A percentile compares a stretch with the other conserved stretches of the same genome.
phyloP scores from a whole-genome alignment of 2,888 invertebrate genomes.

The Panzeria rudis region DNA sequence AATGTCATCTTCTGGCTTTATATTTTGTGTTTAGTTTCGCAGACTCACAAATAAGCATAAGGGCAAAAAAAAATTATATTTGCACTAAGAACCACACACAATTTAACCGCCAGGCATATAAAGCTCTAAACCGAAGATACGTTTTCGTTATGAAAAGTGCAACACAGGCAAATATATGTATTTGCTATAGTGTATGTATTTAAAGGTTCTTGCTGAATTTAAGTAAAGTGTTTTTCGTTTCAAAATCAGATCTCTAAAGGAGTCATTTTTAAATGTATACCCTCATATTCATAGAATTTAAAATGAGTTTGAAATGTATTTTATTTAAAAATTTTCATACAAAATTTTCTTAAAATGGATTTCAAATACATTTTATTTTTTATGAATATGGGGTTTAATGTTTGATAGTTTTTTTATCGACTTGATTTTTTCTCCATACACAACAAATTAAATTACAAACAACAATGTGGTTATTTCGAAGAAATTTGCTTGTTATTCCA shows the following conservation, averaged over 20 bases:
- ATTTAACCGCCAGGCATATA: conserved; percentile 63
- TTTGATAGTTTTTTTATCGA: too few species aligned
- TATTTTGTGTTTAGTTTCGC: conserved; percentile 51
- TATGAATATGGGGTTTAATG: too few species aligned
- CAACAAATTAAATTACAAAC: too few species aligned
- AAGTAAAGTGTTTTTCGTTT: conserved; percentile 56
- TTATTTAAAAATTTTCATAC: too few species aligned
- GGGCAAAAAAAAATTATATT: conserved; percentile 17
- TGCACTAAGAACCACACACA: conserved; percentile 65
- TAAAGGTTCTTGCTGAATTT: conserved; percentile 37
- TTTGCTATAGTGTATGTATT: conserved; percentile 26
- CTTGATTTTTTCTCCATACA: too few species aligned
- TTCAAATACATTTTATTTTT: too few species aligned
- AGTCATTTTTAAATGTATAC: not conserved
- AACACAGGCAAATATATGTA: conserved; percentile 16
- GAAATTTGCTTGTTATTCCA: too few species aligned
- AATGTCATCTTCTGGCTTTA: conserved; percentile 71
- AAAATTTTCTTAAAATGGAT: too few species aligned
- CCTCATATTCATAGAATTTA: too few species aligned
- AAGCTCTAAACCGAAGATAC: conserved; percentile 52
- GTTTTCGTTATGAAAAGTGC: conserved; percentile 41
- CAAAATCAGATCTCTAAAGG: conserved; percentile 30
- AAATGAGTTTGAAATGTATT: too few species aligned
- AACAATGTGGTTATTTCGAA: too few species aligned
- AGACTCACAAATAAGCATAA: conserved; percentile 40